A percentile compares a stretch with the other conserved stretches of the same genome.
phyloP scores from a whole-genome alignment of 2,113 vertebrate genomes.

The Alouatta palliata region DNA sequence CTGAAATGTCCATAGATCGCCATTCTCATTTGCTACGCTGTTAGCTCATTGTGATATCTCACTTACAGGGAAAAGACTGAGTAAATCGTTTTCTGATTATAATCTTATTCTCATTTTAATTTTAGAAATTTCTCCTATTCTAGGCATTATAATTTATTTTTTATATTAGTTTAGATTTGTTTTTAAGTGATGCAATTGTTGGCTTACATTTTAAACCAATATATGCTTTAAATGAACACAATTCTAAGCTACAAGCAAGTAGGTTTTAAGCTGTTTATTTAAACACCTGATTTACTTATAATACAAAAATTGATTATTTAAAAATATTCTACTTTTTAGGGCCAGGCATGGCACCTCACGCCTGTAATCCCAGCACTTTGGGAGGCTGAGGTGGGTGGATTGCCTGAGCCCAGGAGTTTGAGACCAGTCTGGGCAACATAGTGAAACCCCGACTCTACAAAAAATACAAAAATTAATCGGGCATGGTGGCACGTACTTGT shows the following conservation, averaged over 20 bases:
- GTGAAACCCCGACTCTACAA: too few relatives aligned
- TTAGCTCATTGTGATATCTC: not conserved
- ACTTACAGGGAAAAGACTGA: not conserved
- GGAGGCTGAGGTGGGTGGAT: too few relatives aligned
- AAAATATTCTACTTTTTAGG: not conserved
- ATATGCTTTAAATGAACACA: not conserved
- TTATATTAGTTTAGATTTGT: not conserved
- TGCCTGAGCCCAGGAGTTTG: too few relatives aligned
- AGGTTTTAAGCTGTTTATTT: slow-evolving; percentile 21
- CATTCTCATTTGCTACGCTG: not conserved
- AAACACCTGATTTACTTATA: slow-evolving; percentile 13
- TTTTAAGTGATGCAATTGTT: not conserved
- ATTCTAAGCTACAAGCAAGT: not conserved
- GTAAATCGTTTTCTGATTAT: not conserved
- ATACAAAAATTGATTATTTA: not conserved
- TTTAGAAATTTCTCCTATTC: not conserved
- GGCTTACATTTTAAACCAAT: not conserved
- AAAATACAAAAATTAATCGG: too few relatives aligned
- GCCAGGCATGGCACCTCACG: too few relatives aligned
- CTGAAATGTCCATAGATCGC: not conserved
- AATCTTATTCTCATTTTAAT: not conserved
- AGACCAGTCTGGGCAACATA: too few relatives aligned
- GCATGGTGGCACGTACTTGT: too few relatives aligned
- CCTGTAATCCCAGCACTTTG: too few relatives aligned
- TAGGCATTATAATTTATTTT: slow-evolving; percentile 5